These are phyloP conservation scores for Lucifuga dentata DNA, from an alignment of 2,113 vertebrate genomes.

Conservation along the genomic window DNA sequence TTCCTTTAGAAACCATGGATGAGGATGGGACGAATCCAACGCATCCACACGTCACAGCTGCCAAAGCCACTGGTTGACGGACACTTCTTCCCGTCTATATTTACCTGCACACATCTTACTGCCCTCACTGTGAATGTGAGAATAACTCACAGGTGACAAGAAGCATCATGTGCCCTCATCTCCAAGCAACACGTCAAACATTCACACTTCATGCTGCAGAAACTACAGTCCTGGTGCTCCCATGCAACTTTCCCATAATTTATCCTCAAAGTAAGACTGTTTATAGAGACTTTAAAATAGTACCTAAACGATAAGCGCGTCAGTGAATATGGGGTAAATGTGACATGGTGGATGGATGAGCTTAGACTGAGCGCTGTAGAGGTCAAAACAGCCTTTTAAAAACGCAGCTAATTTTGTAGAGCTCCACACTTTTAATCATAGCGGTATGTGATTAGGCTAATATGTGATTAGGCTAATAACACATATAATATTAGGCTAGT, in stretches of 20 bases:
- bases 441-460: too few species aligned
- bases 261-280: slow-evolving; percentile 43
- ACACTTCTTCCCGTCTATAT: not conserved
- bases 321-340: slow-evolving; percentile 60
- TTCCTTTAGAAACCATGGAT: slow-evolving; percentile 70
- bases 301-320: slow-evolving; percentile 42
- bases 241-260: slow-evolving; percentile 43
- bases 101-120: not conserved
- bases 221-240: not conserved
- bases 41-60: slow-evolving; percentile 1
- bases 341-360: slow-evolving; percentile 28
- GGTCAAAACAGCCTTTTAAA: slow-evolving; percentile 52
- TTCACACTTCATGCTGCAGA: too few species aligned
- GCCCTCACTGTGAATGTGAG: not conserved
- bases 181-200: slow-evolving; percentile 1
- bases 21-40: slow-evolving; percentile 37
- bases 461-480: too few species aligned
- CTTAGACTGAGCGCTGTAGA: slow-evolving; percentile 30
- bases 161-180: too few species aligned
- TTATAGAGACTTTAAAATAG: slow-evolving; percentile 50
- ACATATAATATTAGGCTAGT: too few species aligned
- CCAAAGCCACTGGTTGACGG: not conserved
- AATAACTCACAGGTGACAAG: slow-evolving; percentile 3
- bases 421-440: slow-evolving; percentile 63
- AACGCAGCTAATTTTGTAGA: slow-evolving; percentile 48